phyloP scores from a whole-genome alignment of 2,113 vertebrate genomes.

The Trogon surrucura region DNA sequence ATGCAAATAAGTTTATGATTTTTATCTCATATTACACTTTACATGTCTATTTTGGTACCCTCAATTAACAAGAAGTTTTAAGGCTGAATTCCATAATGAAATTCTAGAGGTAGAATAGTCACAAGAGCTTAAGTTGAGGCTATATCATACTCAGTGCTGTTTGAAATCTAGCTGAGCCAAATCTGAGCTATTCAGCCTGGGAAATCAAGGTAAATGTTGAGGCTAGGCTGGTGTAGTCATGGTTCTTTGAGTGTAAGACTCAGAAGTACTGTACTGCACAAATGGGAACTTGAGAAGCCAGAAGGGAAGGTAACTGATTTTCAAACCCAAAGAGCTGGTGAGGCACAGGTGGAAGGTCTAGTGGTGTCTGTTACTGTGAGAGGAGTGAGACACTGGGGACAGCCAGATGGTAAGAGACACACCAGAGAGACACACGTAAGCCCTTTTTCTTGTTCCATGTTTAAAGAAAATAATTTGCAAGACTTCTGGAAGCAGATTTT shows the following conservation, averaged over 20 bases:
- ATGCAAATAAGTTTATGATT: neutral
- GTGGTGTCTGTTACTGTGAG: neutral
- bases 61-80: neutral
- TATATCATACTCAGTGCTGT: neutral
- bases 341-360: neutral
- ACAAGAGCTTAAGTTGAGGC: neutral
- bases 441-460: neutral
- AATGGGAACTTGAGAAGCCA: neutral
- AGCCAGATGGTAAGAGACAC: neutral
- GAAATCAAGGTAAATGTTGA: neutral
- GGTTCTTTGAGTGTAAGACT: neutral
- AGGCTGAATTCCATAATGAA: neutral
- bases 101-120: neutral
- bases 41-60: neutral
- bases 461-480: neutral
- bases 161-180: neutral
- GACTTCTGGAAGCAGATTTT: neutral
- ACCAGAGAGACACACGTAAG: neutral
- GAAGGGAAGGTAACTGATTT: neutral
- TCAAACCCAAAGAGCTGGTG: neutral
- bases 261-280: fast-evolving
- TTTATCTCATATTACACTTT: neutral
- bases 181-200: neutral
- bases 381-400: neutral
- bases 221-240: neutral